These are phyloP conservation scores for Paraescarpia echinospica DNA, from an alignment of 1,140 invertebrate genomes.

Conservation along the genomic window DNA sequence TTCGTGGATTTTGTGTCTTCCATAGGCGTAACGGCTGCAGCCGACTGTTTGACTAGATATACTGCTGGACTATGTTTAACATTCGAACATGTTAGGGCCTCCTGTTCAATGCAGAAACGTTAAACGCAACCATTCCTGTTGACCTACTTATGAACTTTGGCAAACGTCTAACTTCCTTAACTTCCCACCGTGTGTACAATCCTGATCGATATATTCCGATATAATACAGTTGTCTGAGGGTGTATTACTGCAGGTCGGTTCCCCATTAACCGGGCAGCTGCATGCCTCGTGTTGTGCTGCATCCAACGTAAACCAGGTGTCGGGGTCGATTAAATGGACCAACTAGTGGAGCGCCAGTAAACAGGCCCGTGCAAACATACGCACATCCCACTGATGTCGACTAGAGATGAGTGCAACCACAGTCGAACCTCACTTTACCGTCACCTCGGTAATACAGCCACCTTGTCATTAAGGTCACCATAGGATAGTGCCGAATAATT, in stretches of 20 bases:
- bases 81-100: background rate
- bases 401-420: background rate
- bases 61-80: background rate
- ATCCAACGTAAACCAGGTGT: background rate
- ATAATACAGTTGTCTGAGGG: background rate
- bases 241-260: background rate
- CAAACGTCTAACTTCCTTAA: background rate
- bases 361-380: background rate
- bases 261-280: background rate
- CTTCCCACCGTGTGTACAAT: background rate
- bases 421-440: too few relatives aligned
- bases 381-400: background rate
- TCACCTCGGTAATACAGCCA: too few relatives aligned
- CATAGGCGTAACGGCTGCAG: too few relatives aligned
- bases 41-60: too few relatives aligned
- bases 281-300: background rate
- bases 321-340: background rate
- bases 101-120: background rate
- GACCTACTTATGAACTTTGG: background rate
- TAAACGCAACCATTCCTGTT: background rate
- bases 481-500: too few relatives aligned
- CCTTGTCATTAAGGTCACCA: too few relatives aligned
- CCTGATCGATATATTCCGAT: background rate
- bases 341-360: background rate
- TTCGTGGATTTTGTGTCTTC: too few relatives aligned